A percentile compares a stretch with the other conserved stretches of the same genome.
phyloP scores from a whole-genome alignment of 2,888 invertebrate species.

The Helicoverpa assulta region DNA sequence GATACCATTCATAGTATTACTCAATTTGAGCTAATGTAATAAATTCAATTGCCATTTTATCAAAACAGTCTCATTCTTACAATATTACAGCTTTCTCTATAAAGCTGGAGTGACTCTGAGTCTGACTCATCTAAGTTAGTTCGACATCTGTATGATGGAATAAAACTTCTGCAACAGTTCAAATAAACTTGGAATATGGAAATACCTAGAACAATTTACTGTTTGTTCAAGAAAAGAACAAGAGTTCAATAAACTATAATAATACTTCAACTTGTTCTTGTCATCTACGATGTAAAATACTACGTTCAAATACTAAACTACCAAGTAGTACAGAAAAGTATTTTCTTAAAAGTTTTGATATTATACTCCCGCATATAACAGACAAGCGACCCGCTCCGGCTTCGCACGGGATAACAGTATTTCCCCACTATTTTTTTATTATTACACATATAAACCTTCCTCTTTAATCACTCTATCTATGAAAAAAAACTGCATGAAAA shows the following conservation, averaged over 20 bases:
- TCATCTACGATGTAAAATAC: neutral
- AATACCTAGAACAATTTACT: neutral
- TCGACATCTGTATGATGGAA: neutral
- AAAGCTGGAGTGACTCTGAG: neutral
- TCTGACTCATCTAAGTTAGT: neutral
- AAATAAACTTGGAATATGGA: neutral
- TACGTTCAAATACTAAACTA: neutral
- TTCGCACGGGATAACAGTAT: no score
- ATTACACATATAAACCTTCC: no score
- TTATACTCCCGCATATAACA: neutral
- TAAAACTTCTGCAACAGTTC: neutral
- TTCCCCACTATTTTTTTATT: no score
- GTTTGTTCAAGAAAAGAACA: neutral
- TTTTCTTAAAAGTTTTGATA: neutral
- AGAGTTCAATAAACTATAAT: neutral
- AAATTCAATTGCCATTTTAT: neutral
- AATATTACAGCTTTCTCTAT: neutral
- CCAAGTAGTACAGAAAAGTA: neutral
- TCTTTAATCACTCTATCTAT: no score
- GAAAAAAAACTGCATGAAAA: no score
- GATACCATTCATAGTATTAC: no score
- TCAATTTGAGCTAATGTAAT: neutral
- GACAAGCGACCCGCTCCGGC: no score
- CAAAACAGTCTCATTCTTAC: slow-evolving; percentile 12
- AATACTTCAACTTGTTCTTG: neutral